Conservation (phyloP, 1,140 invertebrate genomes). For the Atta texana region DNA sequence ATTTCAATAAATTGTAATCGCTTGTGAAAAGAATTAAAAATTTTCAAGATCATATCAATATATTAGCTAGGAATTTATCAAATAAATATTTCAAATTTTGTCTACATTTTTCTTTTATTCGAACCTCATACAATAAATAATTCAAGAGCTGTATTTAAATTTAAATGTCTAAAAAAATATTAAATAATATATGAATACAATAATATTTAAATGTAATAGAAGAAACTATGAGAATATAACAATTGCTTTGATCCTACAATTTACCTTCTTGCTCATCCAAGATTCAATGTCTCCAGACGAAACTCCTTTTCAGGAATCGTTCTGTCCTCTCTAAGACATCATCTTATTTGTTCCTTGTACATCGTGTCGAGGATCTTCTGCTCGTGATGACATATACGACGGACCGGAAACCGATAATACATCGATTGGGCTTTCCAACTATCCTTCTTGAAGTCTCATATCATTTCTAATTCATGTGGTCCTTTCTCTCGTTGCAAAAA, state of each 20-base stretch:
- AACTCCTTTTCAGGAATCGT: conserved; percentile 31
- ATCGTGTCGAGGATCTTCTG: conserved; percentile 42
- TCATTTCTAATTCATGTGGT: conserved; percentile 73
- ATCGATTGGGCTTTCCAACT: not conserved
- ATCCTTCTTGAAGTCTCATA: conserved; percentile 46
- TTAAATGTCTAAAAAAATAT: conserved; percentile 30
- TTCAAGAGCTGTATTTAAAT: not conserved
- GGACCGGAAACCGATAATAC: conserved; percentile 55
- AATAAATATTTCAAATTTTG: no score
- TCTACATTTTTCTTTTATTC: not conserved
- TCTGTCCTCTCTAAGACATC: conserved; percentile 33
- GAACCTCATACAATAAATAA: not conserved
- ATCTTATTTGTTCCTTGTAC: conserved; percentile 69
- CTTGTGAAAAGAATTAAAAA: no score
- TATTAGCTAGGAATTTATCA: no score
- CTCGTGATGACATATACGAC: conserved; percentile 39
- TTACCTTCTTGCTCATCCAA: conserved; percentile 70
- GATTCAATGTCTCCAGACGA: conserved; percentile 65
- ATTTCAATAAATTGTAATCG: no score
- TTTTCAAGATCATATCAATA: no score
- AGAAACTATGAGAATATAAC: conserved; percentile 24
- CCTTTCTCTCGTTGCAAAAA: conserved; percentile 45
- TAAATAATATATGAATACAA: not conserved
- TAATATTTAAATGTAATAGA: conserved; percentile 22
- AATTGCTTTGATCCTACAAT: conserved; percentile 73